Evolutionary conservation across 2,113 vertebrate genomes (phyloP).

Genomic region (Madoqua kirkii): DNA sequence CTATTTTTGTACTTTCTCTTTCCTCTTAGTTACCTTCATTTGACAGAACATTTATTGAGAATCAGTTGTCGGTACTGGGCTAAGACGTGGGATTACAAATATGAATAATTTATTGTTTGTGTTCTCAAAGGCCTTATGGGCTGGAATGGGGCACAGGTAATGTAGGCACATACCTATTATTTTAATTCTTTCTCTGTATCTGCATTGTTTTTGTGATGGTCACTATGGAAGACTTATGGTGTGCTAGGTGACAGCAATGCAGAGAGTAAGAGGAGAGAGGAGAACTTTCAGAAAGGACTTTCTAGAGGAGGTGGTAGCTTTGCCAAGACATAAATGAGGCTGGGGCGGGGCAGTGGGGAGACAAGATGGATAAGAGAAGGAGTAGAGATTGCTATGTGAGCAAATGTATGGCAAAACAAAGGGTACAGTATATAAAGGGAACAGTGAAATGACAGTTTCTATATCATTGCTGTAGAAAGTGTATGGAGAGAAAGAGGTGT

Average conservation of each 20-base stretch:
- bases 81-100: not conserved
- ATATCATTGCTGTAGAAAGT: not conserved
- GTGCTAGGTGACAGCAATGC: not conserved
- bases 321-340: not conserved
- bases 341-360: not conserved
- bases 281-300: not conserved
- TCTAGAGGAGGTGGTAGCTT: not conserved
- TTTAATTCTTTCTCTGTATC: not conserved
- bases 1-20: not conserved
- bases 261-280: not conserved
- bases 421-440: not conserved
- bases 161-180: not conserved
- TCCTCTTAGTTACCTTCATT: not conserved
- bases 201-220: conserved; percentile 21
- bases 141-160: not conserved
- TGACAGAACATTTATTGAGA: conserved; percentile 3
- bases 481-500: not conserved
- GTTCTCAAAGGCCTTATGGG: not conserved
- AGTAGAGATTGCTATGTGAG: not conserved
- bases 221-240: not conserved
- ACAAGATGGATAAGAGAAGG: not conserved
- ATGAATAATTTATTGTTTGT: not conserved
- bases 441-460: not conserved
- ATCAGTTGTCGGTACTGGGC: not conserved
- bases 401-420: not conserved